phyloP scores from a whole-genome alignment of 2,888 invertebrate species.

The Ypsolopha scabrella region DNA sequence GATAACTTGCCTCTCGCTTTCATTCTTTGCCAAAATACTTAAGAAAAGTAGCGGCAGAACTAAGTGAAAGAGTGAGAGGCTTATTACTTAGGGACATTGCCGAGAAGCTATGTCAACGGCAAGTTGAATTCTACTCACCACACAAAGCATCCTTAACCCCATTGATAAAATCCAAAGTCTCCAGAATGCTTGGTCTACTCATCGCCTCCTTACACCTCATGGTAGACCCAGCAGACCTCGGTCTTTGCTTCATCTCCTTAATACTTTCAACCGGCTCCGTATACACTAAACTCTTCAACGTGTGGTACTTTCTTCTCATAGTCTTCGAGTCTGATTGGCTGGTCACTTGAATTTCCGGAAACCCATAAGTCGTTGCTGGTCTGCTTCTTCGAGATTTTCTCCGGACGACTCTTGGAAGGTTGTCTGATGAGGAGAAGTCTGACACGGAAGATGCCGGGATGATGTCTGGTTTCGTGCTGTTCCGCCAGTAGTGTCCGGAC shows the following conservation, averaged over 20 bases:
- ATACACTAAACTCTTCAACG: slow-evolving; percentile 49
- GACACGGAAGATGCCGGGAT: slow-evolving; percentile 40
- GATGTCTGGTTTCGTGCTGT: slow-evolving; percentile 51
- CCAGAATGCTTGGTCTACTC: slow-evolving; percentile 53
- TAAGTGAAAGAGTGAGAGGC: neutral
- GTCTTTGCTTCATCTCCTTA: slow-evolving; percentile 44
- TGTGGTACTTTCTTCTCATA: slow-evolving; percentile 30
- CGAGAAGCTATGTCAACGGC: neutral
- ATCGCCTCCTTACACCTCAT: slow-evolving; percentile 45
- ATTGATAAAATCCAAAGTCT: slow-evolving; percentile 60
- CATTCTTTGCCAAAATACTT: no score
- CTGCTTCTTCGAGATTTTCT: slow-evolving; percentile 35
- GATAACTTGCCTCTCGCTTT: neutral
- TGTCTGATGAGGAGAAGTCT: slow-evolving; percentile 21
- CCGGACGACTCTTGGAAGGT: slow-evolving; percentile 30
- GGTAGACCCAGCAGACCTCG: slow-evolving; percentile 57
- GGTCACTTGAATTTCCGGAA: slow-evolving; percentile 56
- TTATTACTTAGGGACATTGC: neutral
- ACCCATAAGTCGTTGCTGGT: slow-evolving; percentile 45
- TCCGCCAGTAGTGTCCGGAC: slow-evolving; percentile 52
- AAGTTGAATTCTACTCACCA: slow-evolving; percentile 29
- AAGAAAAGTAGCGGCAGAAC: neutral
- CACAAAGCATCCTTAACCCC: slow-evolving; percentile 51
- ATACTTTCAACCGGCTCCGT: slow-evolving; percentile 54
- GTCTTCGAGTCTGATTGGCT: slow-evolving; percentile 44